Base-by-base conservation (phyloP, 2,113 vertebrate species). In the Pygoscelis adeliae region DNA sequence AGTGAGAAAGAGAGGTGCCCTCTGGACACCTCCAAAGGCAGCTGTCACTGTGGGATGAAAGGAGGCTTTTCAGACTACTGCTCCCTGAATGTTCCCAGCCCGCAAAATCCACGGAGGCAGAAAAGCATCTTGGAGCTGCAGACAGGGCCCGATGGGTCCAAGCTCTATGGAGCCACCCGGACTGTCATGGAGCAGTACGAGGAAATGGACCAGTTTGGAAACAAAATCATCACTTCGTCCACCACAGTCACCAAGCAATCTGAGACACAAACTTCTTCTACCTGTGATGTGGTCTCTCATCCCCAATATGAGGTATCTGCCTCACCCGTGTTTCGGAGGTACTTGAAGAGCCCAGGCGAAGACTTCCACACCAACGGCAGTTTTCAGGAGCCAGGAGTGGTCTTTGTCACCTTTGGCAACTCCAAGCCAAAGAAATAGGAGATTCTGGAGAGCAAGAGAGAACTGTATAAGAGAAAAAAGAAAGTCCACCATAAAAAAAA, bases 61-160 rank as follows among this genome's bases (percentile, higher is more conserved):
- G 93, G 89, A 72, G 50, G 71, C 15, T 94, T 95, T 62, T 69
- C 89, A 0, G 97, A 97, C 42, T 96, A 87, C 80, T 34, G 32
- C 26, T 93, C 95, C 89, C 49, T 55, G 88, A 56, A 78, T 21
- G 44, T 40, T 21, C 83, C 95, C 71, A 97, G 95, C 36, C 91
- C 97, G 3, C 96, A 90, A 30, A 97, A 97, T 50, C 94, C 98
- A 3, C 96, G 97, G 66, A 95, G 96, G 82, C 98, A 99, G 96
- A 97, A 99, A 90, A 99, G 98, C 10, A 94, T 98, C 10, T 93
- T 99, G 27, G 98, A 99, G 95, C 97, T 99, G 49, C 98, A 99
- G 96, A 98, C 98, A 0, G 97, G 97, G 15, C 94, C 90, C 0
- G 98, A 98, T 0, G 95, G 97, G 26, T 98, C 98, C 66, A 98